Percentiles rank a stretch among this genome's conserved stretches.
phyloP scores from a whole-genome alignment of 37 sponge, comb jelly and placozoan genomes.

The Dysidea cf. avara region DNA sequence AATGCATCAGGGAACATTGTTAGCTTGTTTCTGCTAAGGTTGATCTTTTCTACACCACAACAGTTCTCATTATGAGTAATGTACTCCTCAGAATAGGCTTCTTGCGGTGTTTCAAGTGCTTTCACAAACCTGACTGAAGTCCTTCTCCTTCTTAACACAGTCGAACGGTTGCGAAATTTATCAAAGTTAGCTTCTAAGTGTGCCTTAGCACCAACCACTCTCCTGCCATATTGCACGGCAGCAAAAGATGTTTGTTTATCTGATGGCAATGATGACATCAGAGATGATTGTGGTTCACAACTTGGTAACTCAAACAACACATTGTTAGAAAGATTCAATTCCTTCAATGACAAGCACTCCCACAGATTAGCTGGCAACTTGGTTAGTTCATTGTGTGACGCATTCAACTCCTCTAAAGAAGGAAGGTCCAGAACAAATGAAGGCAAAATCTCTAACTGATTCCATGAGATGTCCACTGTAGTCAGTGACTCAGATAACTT shows the following conservation, averaged over 20 bases:
- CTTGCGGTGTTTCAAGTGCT: background rate
- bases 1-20: conserved; percentile 47
- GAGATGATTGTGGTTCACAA: conserved; percentile 37
- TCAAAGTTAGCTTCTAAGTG: conserved; percentile 1
- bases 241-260: too few relatives aligned
- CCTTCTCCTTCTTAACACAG: background rate
- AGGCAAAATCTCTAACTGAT: conserved; percentile 22
- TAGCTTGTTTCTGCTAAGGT: conserved; percentile 54
- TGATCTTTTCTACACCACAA: conserved; percentile 40
- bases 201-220: background rate
- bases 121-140: background rate
- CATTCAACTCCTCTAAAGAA: background rate
- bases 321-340: conserved; percentile 49
- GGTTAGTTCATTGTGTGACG: conserved; percentile 31
- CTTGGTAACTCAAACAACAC: conserved; percentile 23
- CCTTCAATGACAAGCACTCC: conserved; percentile 38
- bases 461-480: conserved; percentile 36
- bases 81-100: conserved; percentile 1
- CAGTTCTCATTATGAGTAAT: too few relatives aligned
- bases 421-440: conserved; percentile 53
- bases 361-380: conserved; percentile 46
- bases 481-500: conserved; percentile 25
- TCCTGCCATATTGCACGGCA: too few relatives aligned
- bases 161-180: too few relatives aligned
- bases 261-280: too few relatives aligned